Base-by-base conservation (phyloP, 1,140 invertebrate genomes). In the Brachionus asplanchnoidis region DNA sequence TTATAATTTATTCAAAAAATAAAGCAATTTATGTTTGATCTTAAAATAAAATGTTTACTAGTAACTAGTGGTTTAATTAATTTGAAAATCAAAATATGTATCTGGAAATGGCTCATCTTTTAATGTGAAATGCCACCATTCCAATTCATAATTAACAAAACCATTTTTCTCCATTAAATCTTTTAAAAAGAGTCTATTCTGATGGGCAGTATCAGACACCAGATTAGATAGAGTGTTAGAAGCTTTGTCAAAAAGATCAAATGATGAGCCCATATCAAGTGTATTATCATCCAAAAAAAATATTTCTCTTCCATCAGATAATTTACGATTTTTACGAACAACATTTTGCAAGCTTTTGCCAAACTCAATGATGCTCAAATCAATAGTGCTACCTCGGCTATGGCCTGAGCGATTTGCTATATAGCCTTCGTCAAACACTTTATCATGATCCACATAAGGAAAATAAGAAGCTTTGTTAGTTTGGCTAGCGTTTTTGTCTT, bases 111-210 rank as follows among this genome's bases (percentile, higher is more conserved):
- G 68, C 36, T 73, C 68, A 36, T 73, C 36, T 73, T 73, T 73
- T n/a, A 73, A n/a, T 11, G 68, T 73, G 36, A 36, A 73, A 73
- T 73, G 68, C 68, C 68, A 73, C 68, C 68, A 73, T 73, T 73
- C 68, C n/a, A 32, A 32, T 7, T 40, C 28, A 73, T 73, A 73
- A 40, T 73, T 73, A 36, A 36, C 32, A 73, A 73, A 73, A 73
- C 68, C 68, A 40, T 28, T n/a, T 42, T 73, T 9, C n/a, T 73
- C 68, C 68, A 73, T 73, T n/a, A 73, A 0, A 14, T 73, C n/a
- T 73, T 73, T 73, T 3, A 73, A 73, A 36, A 73, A 40, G 4
- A 40, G 26, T 42, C 68, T 73, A 11, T 32, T 73, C 32, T 73
- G 7, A 12, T 73, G 68, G 8, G 8, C 28, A 42, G 26, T 36